phyloP scores from a whole-genome alignment of 2,888 invertebrate genomes.

The Trachelus troglodyta region DNA sequence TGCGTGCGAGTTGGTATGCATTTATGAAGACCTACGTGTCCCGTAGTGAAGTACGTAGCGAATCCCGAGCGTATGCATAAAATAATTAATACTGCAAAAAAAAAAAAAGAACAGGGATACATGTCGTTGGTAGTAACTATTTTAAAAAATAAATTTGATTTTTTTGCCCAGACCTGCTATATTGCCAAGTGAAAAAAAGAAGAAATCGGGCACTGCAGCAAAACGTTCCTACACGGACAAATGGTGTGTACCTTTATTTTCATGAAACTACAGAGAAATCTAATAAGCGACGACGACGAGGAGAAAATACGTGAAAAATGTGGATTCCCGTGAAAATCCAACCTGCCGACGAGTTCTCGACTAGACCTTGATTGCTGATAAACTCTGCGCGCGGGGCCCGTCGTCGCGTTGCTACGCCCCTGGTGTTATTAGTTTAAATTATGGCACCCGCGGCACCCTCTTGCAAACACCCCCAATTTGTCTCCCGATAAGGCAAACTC shows the following conservation, averaged over 20 bases:
- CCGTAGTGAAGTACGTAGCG: not conserved
- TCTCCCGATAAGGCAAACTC: not conserved
- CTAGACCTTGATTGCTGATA: not conserved
- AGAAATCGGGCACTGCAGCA: not conserved
- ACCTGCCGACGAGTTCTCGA: not conserved
- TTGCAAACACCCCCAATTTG: not conserved
- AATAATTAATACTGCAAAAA: not conserved
- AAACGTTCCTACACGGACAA: not conserved
- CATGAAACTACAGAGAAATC: not conserved
- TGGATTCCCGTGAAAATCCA: not conserved
- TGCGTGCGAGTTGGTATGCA: not conserved
- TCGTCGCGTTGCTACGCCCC: not conserved
- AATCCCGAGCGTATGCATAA: not conserved
- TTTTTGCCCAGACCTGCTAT: not conserved
- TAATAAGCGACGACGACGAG: not conserved
- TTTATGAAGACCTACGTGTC: not conserved
- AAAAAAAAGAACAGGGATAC: not conserved
- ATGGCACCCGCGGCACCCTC: not conserved
- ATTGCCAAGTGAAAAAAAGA: not conserved
- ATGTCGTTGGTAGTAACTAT: not conserved
- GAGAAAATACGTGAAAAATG: not conserved
- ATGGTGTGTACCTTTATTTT: not conserved
- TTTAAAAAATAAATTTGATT: not conserved
- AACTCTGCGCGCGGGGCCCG: not conserved
- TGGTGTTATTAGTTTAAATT: not conserved